Evolutionary conservation across 2,888 invertebrate genomes (phyloP), one percentile per base, ranked within the genome.

Genomic region (Lasioglossum pauxillum): DNA sequence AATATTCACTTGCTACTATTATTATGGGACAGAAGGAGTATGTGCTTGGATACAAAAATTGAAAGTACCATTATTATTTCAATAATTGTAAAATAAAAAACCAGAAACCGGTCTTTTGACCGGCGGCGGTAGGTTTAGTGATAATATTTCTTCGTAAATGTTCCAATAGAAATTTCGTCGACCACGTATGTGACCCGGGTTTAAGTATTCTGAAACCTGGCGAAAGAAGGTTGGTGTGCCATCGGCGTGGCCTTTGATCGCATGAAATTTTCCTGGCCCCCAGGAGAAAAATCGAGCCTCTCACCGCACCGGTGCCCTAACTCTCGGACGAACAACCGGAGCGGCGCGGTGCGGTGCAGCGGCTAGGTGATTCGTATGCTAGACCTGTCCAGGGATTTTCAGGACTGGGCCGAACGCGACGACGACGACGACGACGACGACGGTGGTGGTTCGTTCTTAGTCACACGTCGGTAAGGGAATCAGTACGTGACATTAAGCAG

Each of bases 401-500:
- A 89, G 88, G 90, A 90, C 89, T 57, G 80, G 80, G 84, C 85
- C 77, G 67, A 64, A 31, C 64, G 64, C 64, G 16, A 64, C 64
- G 64, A 64, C 64, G 27, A 27, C 60, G 57, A 57, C 23, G 4
- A n/a, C 27, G 60, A 27, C 12, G 27, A 27, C 60, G 60, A 14
- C 16, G 27, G 7, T 31, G 83, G 75, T 80, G 82, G 75, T 75
- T 87, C 84, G 90, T 88, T 91, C 85, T 88, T 85, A 89, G 91
- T 90, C 91, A 88, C 89, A 88, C 82, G 89, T 89, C 85, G 86
- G 90, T 89, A 88, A 91, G 85, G 82, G 89, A 91, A 90, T 91
- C 91, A 82, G 89, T 90, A 91, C 91, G 91, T 91, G 91, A 91
- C 91, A 89, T 91, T 91, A 91, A 91, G 84, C 86, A 87, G 89